These are phyloP conservation scores for Thecophora atra DNA, from an alignment of 2,888 invertebrate species.

Conservation along the genomic window DNA sequence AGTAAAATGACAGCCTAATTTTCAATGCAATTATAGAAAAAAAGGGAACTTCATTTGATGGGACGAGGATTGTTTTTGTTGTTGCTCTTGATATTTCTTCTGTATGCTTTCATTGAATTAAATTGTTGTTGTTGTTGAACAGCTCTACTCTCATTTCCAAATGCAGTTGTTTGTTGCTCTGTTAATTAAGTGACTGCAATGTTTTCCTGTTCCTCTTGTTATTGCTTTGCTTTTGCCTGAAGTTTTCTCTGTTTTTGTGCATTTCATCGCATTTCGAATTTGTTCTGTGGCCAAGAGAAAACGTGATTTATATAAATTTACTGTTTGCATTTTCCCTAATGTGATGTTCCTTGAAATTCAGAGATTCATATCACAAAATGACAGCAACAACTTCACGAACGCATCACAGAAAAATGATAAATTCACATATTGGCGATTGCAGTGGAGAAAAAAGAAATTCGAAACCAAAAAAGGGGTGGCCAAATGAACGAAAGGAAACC, in stretches of 20 bases:
- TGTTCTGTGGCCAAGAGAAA: slow-evolving; percentile 39
- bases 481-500: background rate
- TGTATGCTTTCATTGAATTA: background rate
- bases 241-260: slow-evolving; percentile 8
- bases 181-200: background rate
- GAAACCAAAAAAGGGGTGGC: slow-evolving; percentile 20
- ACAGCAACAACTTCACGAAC: background rate
- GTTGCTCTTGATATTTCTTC: slow-evolving; percentile 1
- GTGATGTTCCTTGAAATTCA: background rate
- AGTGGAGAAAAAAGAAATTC: no score
- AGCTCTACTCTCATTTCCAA: background rate
- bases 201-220: background rate
- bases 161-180: background rate
- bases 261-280: slow-evolving; percentile 39
- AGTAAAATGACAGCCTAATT: slow-evolving; percentile 41
- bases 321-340: background rate
- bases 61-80: background rate
- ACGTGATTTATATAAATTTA: slow-evolving; percentile 11
- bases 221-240: background rate
- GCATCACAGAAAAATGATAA: background rate
- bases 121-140: slow-evolving; percentile 11
- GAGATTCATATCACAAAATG: background rate
- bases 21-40: background rate
- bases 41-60: no score
- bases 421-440: no score